A percentile compares a stretch with the other conserved stretches of the same genome.
Conservation (phyloP, 35 echinoderm and acorn worm genomes). For the Chiridota heheva region DNA sequence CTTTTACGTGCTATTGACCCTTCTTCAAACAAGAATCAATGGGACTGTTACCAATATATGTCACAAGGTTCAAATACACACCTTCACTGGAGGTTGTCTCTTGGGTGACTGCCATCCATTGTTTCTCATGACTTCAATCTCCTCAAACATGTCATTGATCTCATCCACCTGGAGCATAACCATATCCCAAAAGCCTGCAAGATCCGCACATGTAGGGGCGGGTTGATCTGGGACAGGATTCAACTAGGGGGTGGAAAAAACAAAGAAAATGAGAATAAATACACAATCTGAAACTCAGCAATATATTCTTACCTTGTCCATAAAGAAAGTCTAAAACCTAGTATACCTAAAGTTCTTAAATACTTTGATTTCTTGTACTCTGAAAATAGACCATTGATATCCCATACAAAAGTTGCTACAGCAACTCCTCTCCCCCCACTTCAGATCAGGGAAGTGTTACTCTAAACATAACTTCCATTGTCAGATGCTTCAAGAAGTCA, state of each 20-base stretch:
- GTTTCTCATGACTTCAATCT: conserved; percentile 71
- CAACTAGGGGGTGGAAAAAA: conserved; percentile 40
- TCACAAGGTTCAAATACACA: not conserved
- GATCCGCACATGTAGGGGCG: conserved; percentile 62
- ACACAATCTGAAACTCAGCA: not conserved
- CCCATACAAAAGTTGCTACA: not conserved
- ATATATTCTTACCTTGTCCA: no score
- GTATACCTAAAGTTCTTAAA: no score
- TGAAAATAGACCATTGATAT: not conserved
- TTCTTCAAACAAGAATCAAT: not conserved
- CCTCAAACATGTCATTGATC: conserved; percentile 85
- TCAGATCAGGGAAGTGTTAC: not conserved
- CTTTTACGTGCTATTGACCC: no score
- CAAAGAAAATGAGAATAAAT: not conserved
- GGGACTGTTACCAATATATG: not conserved
- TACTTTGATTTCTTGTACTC: not conserved
- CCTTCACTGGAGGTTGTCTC: conserved; percentile 37
- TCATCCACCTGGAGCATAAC: conserved; percentile 98
- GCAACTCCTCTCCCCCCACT: conserved; percentile 5
- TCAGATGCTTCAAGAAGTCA: no score
- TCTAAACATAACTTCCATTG: no score
- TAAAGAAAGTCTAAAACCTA: no score
- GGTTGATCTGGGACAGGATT: no score
- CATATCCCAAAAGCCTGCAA: conserved; percentile 99
- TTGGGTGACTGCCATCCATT: conserved; percentile 85